Percentiles rank a stretch among this genome's conserved stretches.
These are phyloP conservation scores for Patiria pectinifera DNA, from an alignment of 53 echinoderm and acorn worm genomes.

Conservation along the genomic window DNA sequence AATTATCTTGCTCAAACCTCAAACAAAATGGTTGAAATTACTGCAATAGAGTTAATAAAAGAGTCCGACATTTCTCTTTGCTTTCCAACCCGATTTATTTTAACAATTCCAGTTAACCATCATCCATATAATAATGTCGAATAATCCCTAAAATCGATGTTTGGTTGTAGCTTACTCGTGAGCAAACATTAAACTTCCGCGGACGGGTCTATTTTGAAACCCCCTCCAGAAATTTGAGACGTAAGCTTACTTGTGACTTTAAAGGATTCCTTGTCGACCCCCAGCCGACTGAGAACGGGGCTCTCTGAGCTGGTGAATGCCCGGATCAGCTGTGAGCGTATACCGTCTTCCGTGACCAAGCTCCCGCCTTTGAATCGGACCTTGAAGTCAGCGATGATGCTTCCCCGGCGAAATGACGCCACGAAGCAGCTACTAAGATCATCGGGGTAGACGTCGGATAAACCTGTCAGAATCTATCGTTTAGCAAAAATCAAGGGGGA, in stretches of 20 bases:
- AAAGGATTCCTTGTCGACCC: slow-evolving; percentile 28
- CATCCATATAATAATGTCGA: too few relatives aligned
- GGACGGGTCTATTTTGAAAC: too few relatives aligned
- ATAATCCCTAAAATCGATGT: too few relatives aligned
- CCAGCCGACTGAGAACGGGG: neutral
- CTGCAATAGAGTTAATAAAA: too few relatives aligned
- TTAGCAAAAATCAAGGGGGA: neutral
- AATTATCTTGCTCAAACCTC: neutral
- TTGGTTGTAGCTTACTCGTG: too few relatives aligned
- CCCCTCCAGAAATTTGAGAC: too few relatives aligned
- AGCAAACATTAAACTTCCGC: too few relatives aligned
- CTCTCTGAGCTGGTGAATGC: neutral
- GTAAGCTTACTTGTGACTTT: slow-evolving; percentile 33
- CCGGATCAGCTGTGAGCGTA: slow-evolving; percentile 6
- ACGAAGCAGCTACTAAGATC: slow-evolving; percentile 7
- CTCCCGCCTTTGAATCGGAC: neutral
- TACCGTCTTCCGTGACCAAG: neutral
- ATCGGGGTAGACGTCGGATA: neutral
- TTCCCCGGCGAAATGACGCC: neutral
- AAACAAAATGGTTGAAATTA: too few relatives aligned
- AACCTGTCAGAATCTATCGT: neutral
- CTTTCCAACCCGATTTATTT: too few relatives aligned
- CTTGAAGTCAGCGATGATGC: slow-evolving; percentile 20
- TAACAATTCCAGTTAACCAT: too few relatives aligned
- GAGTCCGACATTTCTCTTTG: too few relatives aligned